Percentiles rank a stretch among this genome's conserved stretches.
phyloP scores from a whole-genome alignment of 1,140 invertebrate genomes.

The Dendroctonus valens region DNA sequence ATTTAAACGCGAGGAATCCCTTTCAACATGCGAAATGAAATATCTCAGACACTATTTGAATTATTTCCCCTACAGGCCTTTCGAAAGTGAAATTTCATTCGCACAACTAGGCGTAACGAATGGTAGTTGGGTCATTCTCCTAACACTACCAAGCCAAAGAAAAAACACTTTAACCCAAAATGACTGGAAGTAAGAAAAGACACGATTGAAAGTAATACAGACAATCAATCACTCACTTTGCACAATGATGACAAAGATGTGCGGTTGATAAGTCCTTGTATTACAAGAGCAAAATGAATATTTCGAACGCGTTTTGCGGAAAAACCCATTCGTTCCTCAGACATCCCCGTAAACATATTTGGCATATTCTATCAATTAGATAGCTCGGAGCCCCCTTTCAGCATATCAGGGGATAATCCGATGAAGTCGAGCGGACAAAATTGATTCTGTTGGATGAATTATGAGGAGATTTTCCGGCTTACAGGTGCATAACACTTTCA shows the following conservation, averaged over 20 bases:
- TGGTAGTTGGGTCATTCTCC: slow-evolving; percentile 12
- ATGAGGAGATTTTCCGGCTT: too few species aligned
- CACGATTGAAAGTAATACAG: too few species aligned
- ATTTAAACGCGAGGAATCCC: slow-evolving; percentile 28
- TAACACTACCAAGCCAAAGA: too few species aligned
- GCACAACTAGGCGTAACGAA: slow-evolving; percentile 27
- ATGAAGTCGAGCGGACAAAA: slow-evolving; percentile 44
- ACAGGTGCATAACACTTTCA: too few species aligned
- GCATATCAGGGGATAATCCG: slow-evolving; percentile 41
- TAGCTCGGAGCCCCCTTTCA: slow-evolving; percentile 31
- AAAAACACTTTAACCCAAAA: too few species aligned
- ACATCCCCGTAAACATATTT: slow-evolving; percentile 37
- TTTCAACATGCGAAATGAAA: slow-evolving; percentile 28
- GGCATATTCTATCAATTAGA: slow-evolving; percentile 45
- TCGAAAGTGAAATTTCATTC: slow-evolving; percentile 31
- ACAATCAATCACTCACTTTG: background rate
- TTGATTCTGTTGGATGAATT: slow-evolving; percentile 42
- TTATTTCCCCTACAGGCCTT: slow-evolving; percentile 23
- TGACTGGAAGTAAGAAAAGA: too few species aligned
- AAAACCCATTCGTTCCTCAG: background rate
- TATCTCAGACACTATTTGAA: slow-evolving; percentile 33
- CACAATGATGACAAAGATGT: background rate
- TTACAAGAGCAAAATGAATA: background rate
- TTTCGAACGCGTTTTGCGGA: background rate
- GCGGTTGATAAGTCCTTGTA: background rate